phyloP scores from a whole-genome alignment of 2,888 invertebrate species.

The Doris montereyensis region DNA sequence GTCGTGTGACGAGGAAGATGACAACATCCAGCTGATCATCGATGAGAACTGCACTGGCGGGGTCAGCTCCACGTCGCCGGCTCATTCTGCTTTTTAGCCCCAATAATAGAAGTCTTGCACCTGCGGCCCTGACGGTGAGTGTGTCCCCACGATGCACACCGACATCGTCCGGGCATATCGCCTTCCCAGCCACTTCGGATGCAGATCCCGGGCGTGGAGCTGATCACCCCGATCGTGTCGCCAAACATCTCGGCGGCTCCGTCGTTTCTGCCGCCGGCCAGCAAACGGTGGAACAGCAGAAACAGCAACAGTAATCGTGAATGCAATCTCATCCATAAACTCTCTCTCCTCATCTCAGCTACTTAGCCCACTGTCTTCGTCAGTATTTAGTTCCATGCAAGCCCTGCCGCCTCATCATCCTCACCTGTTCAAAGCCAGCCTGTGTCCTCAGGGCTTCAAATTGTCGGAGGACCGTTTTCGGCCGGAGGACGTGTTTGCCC shows the following conservation, averaged over 20 bases:
- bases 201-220: slow-evolving; percentile 11
- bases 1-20: slow-evolving; percentile 38
- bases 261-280: background rate
- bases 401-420: slow-evolving; percentile 2
- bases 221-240: slow-evolving; percentile 38
- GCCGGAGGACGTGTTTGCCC: slow-evolving; percentile 38
- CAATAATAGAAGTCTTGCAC: slow-evolving; percentile 27
- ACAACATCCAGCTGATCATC: slow-evolving; percentile 40
- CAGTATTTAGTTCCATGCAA: slow-evolving; percentile 5
- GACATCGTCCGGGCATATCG: no score
- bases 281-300: slow-evolving; percentile 16
- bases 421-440: slow-evolving; percentile 6
- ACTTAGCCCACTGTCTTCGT: slow-evolving; percentile 15
- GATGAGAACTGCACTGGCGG: slow-evolving; percentile 42
- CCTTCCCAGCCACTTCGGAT: background rate
- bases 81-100: slow-evolving; percentile 38
- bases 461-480: slow-evolving; percentile 24
- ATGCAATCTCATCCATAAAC: no score
- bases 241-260: slow-evolving; percentile 25
- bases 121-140: background rate
- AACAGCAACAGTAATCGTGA: no score
- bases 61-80: slow-evolving; percentile 32
- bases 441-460: slow-evolving; percentile 22
- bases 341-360: slow-evolving; percentile 17
- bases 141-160: no score